A percentile compares a stretch with the other conserved stretches of the same genome.
These are phyloP conservation scores for Alectura lathami DNA, from an alignment of 2,113 vertebrate genomes.

Conservation along the genomic window DNA sequence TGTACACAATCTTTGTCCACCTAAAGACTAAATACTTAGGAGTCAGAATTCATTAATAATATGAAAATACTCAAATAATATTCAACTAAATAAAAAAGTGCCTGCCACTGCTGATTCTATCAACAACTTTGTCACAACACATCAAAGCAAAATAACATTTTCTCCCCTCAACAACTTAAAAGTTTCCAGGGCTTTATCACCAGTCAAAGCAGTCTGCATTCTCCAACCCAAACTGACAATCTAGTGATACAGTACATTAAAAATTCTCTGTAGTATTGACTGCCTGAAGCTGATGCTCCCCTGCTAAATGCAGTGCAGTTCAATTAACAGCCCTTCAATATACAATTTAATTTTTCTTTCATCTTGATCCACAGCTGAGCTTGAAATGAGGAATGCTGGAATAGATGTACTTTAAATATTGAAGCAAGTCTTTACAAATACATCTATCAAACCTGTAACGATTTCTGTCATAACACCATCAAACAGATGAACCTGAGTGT, in stretches of 20 bases:
- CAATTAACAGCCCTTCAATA: slow-evolving; percentile 88
- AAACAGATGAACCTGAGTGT: slow-evolving; percentile 63
- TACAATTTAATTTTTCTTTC: slow-evolving; percentile 89
- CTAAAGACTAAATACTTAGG: background rate
- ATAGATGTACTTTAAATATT: slow-evolving; percentile 81
- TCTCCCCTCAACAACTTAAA: slow-evolving; percentile 22
- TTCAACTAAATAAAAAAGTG: background rate
- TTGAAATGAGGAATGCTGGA: slow-evolving; percentile 77
- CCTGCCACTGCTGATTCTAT: background rate
- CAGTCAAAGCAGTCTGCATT: slow-evolving; percentile 60
- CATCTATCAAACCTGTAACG: slow-evolving; percentile 80
- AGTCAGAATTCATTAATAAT: background rate
- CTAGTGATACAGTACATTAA: slow-evolving; percentile 76
- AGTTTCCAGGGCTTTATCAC: slow-evolving; percentile 59
- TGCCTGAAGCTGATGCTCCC: slow-evolving; percentile 76
- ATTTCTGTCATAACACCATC: slow-evolving; percentile 79
- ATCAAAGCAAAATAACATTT: slow-evolving; percentile 15
- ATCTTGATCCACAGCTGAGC: slow-evolving; percentile 83
- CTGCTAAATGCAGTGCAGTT: slow-evolving; percentile 82
- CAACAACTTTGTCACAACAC: background rate
- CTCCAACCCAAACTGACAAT: slow-evolving; percentile 77
- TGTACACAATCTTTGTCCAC: background rate
- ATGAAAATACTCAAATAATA: background rate
- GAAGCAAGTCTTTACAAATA: slow-evolving; percentile 80
- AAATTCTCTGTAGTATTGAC: slow-evolving; percentile 77